Evolutionary conservation across 2,113 vertebrate species (phyloP).

Genomic region (Caranx ignobilis): DNA sequence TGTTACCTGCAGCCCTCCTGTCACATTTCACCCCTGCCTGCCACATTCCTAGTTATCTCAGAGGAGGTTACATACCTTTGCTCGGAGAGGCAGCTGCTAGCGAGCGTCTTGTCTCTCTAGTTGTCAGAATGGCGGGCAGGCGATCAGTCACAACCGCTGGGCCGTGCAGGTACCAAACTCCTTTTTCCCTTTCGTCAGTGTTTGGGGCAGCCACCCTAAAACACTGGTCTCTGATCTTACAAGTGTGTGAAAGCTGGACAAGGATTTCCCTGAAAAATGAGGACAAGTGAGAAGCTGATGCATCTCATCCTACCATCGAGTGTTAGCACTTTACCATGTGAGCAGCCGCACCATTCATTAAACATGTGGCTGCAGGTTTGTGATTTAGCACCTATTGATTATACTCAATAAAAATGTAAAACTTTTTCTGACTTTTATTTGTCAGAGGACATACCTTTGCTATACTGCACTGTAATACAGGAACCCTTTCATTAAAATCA

Average conservation of each 20-base stretch:
- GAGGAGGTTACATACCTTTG: conserved; percentile 73
- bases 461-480: too few species aligned
- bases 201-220: background rate
- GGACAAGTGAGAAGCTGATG: background rate
- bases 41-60: conserved; percentile 83
- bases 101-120: conserved; percentile 37
- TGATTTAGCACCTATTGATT: background rate
- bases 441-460: too few species aligned
- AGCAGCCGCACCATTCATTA: background rate
- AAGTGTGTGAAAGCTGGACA: background rate
- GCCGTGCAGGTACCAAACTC: conserved; percentile 2
- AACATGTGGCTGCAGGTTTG: background rate
- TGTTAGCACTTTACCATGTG: background rate
- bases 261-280: background rate
- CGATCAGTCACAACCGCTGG: conserved; percentile 29
- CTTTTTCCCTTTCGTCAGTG: background rate
- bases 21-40: conserved; percentile 84
- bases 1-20: conserved; percentile 83
- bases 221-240: background rate
- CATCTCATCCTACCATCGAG: background rate
- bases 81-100: conserved; percentile 51
- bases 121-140: conserved; percentile 17
- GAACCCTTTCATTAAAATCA: too few species aligned
- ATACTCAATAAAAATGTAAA: background rate
- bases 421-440: background rate